Base-by-base conservation (phyloP, 2,888 invertebrate species). In the Drosophila falleni region DNA sequence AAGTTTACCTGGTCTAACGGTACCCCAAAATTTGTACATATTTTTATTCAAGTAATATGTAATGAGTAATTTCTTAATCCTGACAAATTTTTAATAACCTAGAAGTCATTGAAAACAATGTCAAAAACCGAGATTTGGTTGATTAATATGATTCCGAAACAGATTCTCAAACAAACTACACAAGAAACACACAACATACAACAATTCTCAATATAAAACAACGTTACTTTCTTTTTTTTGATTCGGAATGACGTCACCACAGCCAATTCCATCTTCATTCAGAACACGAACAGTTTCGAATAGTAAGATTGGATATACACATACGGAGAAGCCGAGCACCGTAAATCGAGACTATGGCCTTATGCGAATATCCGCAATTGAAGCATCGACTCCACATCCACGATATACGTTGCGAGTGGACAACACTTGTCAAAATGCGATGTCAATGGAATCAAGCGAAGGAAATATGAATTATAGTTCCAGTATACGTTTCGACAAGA, bases 101-200 rank as follows among this genome's bases (percentile, higher is more conserved):
- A 29, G 16, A 19, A 65, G 46, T 49, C 68, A 5, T 9, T 5
- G 55, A 41, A 49, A 62, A 26, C 41, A 64, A 39, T 54, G 54
- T 47, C 33, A 13, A 2, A 26, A 26, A 29, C 0, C 10, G 31
- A 47, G 29, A n/a, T 29, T n/a, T 15, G 3, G 8, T 5, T 29
- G 15, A 10, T 13, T 26, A 26, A n/a, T 23, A 3, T 15, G 6
- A 49, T 8, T 8, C 26, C 4, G 1, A 16, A 53, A 26, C n/a
- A 44, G 5, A 55, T 55, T 35, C 5, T 15, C 11, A 15, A 15
- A 29, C 23, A 37, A 62, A 42, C 63, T 54, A 62, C 15, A 26
- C n/a, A 13, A 61, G 35, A 35, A 19, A 50, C 19, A 50, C 35
- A n/a, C 1, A 50, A 8, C 33, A 49, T n/a, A 46, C n/a, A 31